Percentiles rank a stretch among this genome's conserved stretches.
Conservation (phyloP, 1,140 invertebrate species). For the Aphidius gifuensis region DNA sequence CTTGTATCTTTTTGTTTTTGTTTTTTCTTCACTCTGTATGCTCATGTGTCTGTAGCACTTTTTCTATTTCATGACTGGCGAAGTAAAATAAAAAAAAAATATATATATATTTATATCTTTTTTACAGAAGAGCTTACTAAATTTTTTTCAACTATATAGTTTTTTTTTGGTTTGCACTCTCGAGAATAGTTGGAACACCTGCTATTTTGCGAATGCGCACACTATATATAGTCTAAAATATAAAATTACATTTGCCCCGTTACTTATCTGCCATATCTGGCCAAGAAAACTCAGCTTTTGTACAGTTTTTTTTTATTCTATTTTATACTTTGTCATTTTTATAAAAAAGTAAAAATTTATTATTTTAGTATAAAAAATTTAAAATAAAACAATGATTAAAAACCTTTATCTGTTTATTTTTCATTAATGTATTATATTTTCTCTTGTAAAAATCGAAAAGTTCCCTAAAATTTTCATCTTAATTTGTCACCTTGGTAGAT, state of each 20-base stretch:
- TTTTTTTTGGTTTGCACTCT: conserved; percentile 14
- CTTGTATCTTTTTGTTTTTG: not conserved
- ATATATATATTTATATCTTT: conserved; percentile 9
- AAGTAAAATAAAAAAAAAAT: too few relatives aligned
- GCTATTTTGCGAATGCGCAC: not conserved
- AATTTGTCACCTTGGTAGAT: conserved; percentile 28
- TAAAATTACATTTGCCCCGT: conserved; percentile 16
- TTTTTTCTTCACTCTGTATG: not conserved
- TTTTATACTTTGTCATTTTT: too few relatives aligned
- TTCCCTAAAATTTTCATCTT: conserved; percentile 25
- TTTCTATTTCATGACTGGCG: not conserved
- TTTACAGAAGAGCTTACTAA: conserved; percentile 35
- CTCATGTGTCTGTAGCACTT: not conserved
- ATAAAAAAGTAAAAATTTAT: too few relatives aligned
- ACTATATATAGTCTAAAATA: conserved; percentile 13
- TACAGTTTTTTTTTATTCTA: too few relatives aligned
- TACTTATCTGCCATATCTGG: not conserved
- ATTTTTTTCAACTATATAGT: conserved; percentile 28
- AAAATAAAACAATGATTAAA: too few relatives aligned
- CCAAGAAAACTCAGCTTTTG: too few relatives aligned
- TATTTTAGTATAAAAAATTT: too few relatives aligned
- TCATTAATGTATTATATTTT: too few relatives aligned
- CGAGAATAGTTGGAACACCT: conserved; percentile 17
- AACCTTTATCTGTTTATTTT: too few relatives aligned
- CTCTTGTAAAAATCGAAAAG: too few relatives aligned